Evolutionary conservation across 2,888 invertebrate genomes (phyloP).

Genomic region (Neocrepidodera transversa): DNA sequence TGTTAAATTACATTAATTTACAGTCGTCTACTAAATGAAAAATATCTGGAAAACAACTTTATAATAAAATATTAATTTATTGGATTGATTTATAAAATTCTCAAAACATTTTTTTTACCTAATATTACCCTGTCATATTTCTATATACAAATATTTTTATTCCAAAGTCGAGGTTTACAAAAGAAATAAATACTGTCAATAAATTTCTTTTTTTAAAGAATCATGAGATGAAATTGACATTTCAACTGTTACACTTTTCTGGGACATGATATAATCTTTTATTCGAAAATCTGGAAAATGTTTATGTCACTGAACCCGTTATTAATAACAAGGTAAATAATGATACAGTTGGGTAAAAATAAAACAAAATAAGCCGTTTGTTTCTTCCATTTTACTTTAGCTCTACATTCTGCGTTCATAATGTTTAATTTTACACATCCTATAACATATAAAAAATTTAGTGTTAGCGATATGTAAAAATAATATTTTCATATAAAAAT

Average conservation of each 20-base stretch:
- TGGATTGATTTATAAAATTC: too few relatives aligned
- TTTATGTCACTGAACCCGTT: conserved; percentile 18
- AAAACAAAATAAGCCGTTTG: conserved; percentile 19
- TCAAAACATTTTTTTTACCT: too few relatives aligned
- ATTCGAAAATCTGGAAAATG: conserved; percentile 1
- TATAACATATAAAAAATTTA: conserved; percentile 10
- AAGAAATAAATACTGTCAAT: too few relatives aligned
- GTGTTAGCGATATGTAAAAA: neutral
- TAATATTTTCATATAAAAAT: neutral
- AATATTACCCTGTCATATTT: too few relatives aligned
- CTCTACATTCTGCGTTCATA: conserved; percentile 9
- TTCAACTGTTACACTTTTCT: conserved; percentile 12
- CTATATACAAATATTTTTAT: too few relatives aligned
- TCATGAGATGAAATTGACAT: conserved; percentile 11
- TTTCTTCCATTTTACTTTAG: conserved; percentile 6
- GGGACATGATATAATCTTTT: conserved; percentile 13
- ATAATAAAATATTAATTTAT: too few relatives aligned
- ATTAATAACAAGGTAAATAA: conserved; percentile 19
- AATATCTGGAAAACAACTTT: too few relatives aligned
- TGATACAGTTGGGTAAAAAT: conserved; percentile 15
- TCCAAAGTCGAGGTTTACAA: too few relatives aligned
- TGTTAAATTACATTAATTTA: too few relatives aligned
- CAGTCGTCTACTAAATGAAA: too few relatives aligned
- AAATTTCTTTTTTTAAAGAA: too few relatives aligned
- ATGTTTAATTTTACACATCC: conserved; percentile 8